Base-by-base conservation (phyloP, 1,140 invertebrate genomes). In the Coenobita brevimanus region DNA sequence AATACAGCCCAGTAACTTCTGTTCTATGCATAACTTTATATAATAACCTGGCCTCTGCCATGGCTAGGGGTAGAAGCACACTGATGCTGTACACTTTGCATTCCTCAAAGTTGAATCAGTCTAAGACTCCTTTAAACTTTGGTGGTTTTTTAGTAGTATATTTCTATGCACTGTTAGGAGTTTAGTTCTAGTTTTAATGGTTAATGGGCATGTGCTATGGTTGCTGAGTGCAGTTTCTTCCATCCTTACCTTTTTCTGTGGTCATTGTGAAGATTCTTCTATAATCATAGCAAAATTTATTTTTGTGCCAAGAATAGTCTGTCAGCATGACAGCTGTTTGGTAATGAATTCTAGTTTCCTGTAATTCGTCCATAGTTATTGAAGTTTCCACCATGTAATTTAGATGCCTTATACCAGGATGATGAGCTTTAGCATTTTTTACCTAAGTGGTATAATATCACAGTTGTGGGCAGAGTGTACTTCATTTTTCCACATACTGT, bases 341-440 rank as follows among this genome's bases (percentile, higher is more conserved):
- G 69, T 21, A 73, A 50, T 75, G 41, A 50, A 24, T 75, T 75
- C 43, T 50, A 50, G 24, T 75, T 75, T 75, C 24, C 38, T n/a
- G 10, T n/a, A 75, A 75, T 75, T 75, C 36, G 41, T 75, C 71
- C 71, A 75, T n/a, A 6, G 43, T 50, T 21, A 75, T 75, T 43
- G 43, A n/a, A 46, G 21, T 4, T 64, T 75, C 71, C 41, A 50
- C 71, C 17, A 27, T n/a, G 27, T 75, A 50, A 41, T 69, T 54
- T n/a, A 62, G 80, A 62, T 82, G 80, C 80, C 80, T 82, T 82
- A 82, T 50, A 67, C 36, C 64, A 43, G 15, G 41, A 82, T 41
- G 38, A 3, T 75, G 21, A 75, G 71, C 67, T 33, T 69, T 30
- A 33, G 24, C 67, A 69, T 10, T 43, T 75, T 38, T 75, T 43